Conservation (phyloP, 2,113 vertebrate species). For the Tinamus guttatus region DNA sequence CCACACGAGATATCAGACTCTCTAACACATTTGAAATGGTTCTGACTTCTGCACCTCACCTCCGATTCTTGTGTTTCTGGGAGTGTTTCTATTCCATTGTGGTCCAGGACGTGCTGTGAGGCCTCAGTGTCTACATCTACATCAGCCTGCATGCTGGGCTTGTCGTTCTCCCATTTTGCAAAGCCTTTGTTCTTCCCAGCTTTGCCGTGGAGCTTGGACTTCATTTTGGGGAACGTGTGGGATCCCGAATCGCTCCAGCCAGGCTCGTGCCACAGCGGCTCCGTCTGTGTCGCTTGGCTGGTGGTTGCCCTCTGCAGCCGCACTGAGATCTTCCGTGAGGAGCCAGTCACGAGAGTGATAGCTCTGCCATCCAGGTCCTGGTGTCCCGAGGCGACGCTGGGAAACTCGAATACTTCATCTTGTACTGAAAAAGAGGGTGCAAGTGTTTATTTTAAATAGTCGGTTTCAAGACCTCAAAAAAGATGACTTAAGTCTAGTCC, state of each 20-base stretch:
- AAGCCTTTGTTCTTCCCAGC: conserved; percentile 89
- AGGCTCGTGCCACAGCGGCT: conserved; percentile 90
- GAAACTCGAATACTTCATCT: conserved; percentile 94
- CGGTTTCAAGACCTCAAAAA: neutral
- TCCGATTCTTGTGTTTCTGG: conserved; percentile 79
- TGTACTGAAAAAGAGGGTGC: conserved; percentile 81
- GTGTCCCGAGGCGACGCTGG: conserved; percentile 75
- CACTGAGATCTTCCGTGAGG: conserved; percentile 93
- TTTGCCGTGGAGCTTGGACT: conserved; percentile 88
- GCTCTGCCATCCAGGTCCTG: conserved; percentile 84
- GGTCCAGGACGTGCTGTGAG: conserved; percentile 55
- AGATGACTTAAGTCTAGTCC: neutral
- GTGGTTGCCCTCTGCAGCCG: conserved; percentile 91
- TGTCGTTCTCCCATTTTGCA: conserved; percentile 91
- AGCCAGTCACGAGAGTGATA: conserved; percentile 93
- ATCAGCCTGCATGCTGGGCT: conserved; percentile 65
- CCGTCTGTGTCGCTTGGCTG: conserved; percentile 95
- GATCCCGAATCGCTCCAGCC: conserved; percentile 88
- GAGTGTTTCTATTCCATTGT: conserved; percentile 75
- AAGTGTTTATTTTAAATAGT: neutral
- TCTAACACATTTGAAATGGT: neutral
- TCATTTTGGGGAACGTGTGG: conserved; percentile 98
- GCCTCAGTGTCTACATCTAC: conserved; percentile 70
- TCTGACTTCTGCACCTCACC: conserved; percentile 62
- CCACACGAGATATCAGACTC: neutral